Evolutionary conservation across 2,113 vertebrate genomes (phyloP).

Genomic region (Jaculus jaculus): DNA sequence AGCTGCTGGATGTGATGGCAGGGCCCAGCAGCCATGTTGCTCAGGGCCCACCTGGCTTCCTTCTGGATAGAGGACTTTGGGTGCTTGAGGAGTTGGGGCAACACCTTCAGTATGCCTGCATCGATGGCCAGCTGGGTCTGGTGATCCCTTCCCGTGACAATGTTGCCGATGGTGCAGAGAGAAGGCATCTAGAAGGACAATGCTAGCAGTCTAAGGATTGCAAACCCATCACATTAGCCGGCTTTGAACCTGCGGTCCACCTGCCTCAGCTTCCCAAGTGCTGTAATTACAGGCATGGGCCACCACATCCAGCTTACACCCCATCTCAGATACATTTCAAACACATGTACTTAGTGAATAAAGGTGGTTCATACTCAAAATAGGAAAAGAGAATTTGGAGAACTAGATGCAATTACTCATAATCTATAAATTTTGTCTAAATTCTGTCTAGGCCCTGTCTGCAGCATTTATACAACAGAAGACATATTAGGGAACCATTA

Average conservation of each 20-base stretch:
- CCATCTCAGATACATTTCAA: too few species aligned
- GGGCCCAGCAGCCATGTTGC: constrained; percentile 94
- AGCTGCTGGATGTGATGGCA: constrained; percentile 92
- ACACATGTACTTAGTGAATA: too few species aligned
- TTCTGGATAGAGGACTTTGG: constrained; percentile 88
- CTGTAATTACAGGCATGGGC: too few species aligned
- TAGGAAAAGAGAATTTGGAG: constrained; percentile 43
- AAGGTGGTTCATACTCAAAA: too few species aligned
- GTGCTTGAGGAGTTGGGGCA: constrained; percentile 89
- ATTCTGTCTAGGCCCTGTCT: background rate
- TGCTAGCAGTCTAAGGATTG: background rate
- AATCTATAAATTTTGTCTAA: too few species aligned
- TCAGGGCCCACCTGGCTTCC: constrained; percentile 91
- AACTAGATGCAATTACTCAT: background rate
- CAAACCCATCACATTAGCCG: too few species aligned
- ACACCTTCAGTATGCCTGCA: constrained; percentile 84
- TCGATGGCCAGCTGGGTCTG: constrained; percentile 93
- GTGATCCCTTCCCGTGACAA: constrained; percentile 92
- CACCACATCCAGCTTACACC: too few species aligned
- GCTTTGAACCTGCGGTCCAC: too few species aligned
- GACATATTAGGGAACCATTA: background rate
- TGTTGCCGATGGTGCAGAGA: constrained; percentile 91
- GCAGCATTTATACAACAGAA: background rate
- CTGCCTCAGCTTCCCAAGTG: too few species aligned
- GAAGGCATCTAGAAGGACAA: constrained; percentile 88